phyloP scores from a whole-genome alignment of 2,888 invertebrate species.

The Lomographa bimaculata region DNA sequence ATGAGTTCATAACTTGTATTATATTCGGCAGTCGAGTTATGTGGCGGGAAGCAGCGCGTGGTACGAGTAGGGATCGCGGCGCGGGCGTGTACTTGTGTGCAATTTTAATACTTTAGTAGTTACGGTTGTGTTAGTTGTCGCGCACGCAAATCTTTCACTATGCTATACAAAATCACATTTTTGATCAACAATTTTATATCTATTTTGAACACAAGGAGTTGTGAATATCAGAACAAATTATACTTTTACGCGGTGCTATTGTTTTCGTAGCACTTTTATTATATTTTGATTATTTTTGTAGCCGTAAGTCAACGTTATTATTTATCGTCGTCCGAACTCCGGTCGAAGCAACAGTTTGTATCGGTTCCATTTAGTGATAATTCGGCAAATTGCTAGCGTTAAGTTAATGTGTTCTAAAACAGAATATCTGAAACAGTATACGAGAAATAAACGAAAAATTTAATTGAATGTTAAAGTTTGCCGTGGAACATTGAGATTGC shows the following conservation, averaged over 20 bases:
- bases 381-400: slow-evolving; percentile 63
- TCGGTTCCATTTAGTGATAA: slow-evolving; percentile 57
- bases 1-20: background rate
- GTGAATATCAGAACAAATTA: slow-evolving; percentile 64
- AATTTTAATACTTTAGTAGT: slow-evolving; percentile 61
- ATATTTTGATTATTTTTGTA: slow-evolving; percentile 54
- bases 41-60: background rate
- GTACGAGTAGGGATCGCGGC: no score
- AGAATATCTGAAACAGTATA: slow-evolving; percentile 83
- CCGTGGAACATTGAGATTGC: slow-evolving; percentile 59
- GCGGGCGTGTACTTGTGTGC: slow-evolving; percentile 58
- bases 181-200: slow-evolving; percentile 23
- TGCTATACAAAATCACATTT: slow-evolving; percentile 21
- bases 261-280: slow-evolving; percentile 60
- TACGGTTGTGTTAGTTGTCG: slow-evolving; percentile 64
- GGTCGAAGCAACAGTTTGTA: slow-evolving; percentile 36
- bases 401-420: slow-evolving; percentile 80
- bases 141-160: slow-evolving; percentile 45
- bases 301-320: slow-evolving; percentile 37
- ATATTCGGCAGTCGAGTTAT: no score
- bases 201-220: slow-evolving; percentile 49
- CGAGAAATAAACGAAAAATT: slow-evolving; percentile 63
- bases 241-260: slow-evolving; percentile 68
- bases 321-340: slow-evolving; percentile 45
- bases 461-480: slow-evolving; percentile 59